Conservation (phyloP, 1,140 invertebrate species). For the Onthophagus taurus region DNA sequence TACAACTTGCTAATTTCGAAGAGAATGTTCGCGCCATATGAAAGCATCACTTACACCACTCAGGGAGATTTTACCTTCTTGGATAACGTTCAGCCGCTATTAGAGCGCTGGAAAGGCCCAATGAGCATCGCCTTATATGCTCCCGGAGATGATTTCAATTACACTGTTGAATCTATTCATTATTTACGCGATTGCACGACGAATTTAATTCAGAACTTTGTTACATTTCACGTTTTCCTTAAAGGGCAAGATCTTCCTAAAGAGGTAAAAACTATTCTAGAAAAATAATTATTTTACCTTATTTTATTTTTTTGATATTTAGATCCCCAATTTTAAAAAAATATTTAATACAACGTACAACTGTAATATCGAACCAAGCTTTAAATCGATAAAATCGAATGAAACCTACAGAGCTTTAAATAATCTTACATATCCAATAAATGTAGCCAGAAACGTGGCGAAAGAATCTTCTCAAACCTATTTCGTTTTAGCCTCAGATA, state of each 20-base stretch:
- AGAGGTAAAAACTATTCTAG: too few species aligned
- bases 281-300: too few species aligned
- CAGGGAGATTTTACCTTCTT: constrained; percentile 37
- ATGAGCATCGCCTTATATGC: constrained; percentile 58
- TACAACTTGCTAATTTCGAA: not conserved
- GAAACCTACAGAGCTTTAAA: constrained; percentile 15
- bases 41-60: constrained; percentile 8
- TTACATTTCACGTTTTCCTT: constrained; percentile 76
- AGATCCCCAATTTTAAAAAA: constrained; percentile 5
- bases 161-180: constrained; percentile 45
- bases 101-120: constrained; percentile 43
- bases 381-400: too few species aligned
- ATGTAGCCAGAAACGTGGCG: constrained; percentile 39
- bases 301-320: constrained; percentile 33
- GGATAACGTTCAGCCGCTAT: constrained; percentile 18
- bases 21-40: not conserved
- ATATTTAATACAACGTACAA: constrained; percentile 12
- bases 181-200: constrained; percentile 47
- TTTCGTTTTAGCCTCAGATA: constrained; percentile 43
- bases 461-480: constrained; percentile 27
- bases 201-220: constrained; percentile 54
- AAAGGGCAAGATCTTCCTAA: too few species aligned
- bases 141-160: constrained; percentile 51
- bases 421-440: constrained; percentile 38
- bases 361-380: constrained; percentile 10